Base-by-base conservation (phyloP, 2,113 vertebrate species). In the Podarcis raffonei region DNA sequence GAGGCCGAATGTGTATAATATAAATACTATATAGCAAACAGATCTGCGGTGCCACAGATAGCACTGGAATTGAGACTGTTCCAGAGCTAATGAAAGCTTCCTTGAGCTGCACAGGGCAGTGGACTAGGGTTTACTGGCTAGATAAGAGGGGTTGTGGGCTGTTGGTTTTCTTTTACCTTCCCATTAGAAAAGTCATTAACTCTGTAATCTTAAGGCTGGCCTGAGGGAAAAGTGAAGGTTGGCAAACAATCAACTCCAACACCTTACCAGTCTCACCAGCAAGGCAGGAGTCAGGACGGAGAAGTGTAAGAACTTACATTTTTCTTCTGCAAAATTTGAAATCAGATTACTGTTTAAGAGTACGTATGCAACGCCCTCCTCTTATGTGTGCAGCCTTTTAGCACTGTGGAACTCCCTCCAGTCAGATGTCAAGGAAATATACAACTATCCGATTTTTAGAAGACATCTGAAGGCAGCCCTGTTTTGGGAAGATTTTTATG, bases 101-200 rank as follows among this genome's bases (percentile, higher is more conserved):
- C 86, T 83, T 81, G 0, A 53, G 92, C 85, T 13, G 0, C 3
- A 13, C 12, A 2, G 7, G 2, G 1, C 65, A 35, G n/a, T 15
- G 39, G 30, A 39, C 27, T 1, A 30, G 15, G 20, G 7, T 86
- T 12, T 42, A 77, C 35, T 85, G 32, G 32, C 35, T 75, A 75
- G 72, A 37, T 53, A 0, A 9, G 25, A 25, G 11, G 9, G 5
- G 0, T 25, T 22, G 12, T 53, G 13, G 37, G 32, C 32, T 59
- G 53, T 18, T n/a, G n/a, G 30, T 59, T 35, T 20, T 75, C 37
- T 18, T 80, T 25, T 15, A 35, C 88, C 91, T 92, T 93, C 88
- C 91, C 94, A 90, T 90, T 59, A 90, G 91, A 93, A 91, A 87
- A 91, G 85, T 92, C 85, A 13, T 42, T 18, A 27, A 62, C 59